A percentile compares a stretch with the other conserved stretches of the same genome.
These are phyloP conservation scores for Ceratina australensis DNA, from an alignment of 1,140 invertebrate genomes.

Conservation along the genomic window DNA sequence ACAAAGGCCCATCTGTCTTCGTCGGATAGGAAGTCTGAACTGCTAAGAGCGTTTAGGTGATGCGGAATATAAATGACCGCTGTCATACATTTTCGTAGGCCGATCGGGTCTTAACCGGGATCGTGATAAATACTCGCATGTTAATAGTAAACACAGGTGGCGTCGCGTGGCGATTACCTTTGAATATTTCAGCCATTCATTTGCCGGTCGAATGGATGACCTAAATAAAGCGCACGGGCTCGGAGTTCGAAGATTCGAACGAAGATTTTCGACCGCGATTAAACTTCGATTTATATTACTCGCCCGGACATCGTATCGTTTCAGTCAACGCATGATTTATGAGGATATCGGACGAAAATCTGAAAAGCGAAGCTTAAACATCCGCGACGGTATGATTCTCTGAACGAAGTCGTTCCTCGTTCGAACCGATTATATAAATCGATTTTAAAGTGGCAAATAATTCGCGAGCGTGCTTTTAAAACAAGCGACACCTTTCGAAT, in stretches of 20 bases:
- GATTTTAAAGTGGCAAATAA: not conserved
- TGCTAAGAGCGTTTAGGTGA: not conserved
- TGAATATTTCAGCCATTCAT: slow-evolving; percentile 47
- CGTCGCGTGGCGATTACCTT: slow-evolving; percentile 30
- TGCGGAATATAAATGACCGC: slow-evolving; percentile 4
- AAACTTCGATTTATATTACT: not conserved
- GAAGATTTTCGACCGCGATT: not conserved
- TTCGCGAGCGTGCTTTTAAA: not conserved
- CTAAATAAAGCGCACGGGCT: slow-evolving; percentile 11
- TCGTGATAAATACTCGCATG: slow-evolving; percentile 35
- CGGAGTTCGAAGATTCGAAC: not conserved
- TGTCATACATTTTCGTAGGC: not conserved
- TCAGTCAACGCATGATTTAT: no score
- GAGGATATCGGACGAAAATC: no score
- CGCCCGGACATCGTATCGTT: no score
- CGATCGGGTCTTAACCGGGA: not conserved
- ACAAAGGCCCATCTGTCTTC: slow-evolving; percentile 14
- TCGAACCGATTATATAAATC: no score
- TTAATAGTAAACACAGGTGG: slow-evolving; percentile 22
- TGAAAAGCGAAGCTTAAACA: no score
- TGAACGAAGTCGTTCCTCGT: no score
- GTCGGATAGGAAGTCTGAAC: not conserved
- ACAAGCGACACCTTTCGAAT: not conserved
- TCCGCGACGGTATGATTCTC: no score
- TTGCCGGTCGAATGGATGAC: slow-evolving; percentile 19